Conservation (phyloP, 2,888 invertebrate genomes). For the Tinea semifulvella region DNA sequence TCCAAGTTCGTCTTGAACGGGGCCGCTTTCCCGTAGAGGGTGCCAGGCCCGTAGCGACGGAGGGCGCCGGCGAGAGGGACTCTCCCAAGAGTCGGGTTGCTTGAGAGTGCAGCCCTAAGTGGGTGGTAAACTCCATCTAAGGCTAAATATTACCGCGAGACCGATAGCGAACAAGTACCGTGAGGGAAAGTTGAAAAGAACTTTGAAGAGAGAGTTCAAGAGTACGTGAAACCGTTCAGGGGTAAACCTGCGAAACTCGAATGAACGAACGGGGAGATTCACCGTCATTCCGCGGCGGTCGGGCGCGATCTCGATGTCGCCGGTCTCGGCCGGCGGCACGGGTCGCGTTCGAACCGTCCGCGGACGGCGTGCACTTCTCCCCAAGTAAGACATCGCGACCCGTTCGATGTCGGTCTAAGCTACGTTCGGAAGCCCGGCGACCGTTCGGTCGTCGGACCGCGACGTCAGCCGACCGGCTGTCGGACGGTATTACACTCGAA, state of each 20-base stretch:
- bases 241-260: slow-evolving; percentile 67
- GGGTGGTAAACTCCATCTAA: slow-evolving; percentile 69
- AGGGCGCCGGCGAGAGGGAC: slow-evolving; percentile 28
- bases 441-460: slow-evolving; percentile 20
- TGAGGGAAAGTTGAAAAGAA: slow-evolving; percentile 77
- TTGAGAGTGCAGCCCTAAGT: slow-evolving; percentile 70
- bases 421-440: slow-evolving; percentile 30
- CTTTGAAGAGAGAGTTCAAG: slow-evolving; percentile 70
- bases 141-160: slow-evolving; percentile 70
- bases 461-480: slow-evolving; percentile 23
- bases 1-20: slow-evolving; percentile 57
- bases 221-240: slow-evolving; percentile 62
- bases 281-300: slow-evolving; percentile 32
- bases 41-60: slow-evolving; percentile 60
- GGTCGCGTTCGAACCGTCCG: slow-evolving; percentile 26
- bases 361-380: slow-evolving; percentile 36
- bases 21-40: slow-evolving; percentile 59
- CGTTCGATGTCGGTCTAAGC: slow-evolving; percentile 52
- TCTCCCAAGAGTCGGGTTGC: slow-evolving; percentile 59
- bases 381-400: slow-evolving; percentile 64
- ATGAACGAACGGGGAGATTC: slow-evolving; percentile 51
- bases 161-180: slow-evolving; percentile 74
- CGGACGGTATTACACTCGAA: slow-evolving; percentile 23
- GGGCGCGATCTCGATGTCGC: slow-evolving; percentile 21
- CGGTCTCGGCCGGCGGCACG: slow-evolving; percentile 24